Evolutionary conservation across 2,888 invertebrate species (phyloP).

Genomic region (Linnaemya tessellans): DNA sequence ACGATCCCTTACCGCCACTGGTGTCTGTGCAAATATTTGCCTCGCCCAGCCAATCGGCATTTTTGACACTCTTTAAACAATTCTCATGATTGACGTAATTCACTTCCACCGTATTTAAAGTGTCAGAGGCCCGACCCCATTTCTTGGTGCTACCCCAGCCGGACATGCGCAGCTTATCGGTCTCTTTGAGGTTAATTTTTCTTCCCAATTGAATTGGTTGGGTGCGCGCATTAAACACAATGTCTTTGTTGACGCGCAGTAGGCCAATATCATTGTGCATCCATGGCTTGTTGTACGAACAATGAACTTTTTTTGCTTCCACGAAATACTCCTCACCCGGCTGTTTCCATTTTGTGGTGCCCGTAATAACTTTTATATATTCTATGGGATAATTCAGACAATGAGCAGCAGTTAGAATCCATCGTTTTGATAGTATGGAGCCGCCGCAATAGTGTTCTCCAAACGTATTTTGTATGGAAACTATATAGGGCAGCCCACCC

Average conservation of each 20-base stretch:
- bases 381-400: constrained; percentile 78
- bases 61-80: constrained; percentile 84
- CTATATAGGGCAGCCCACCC: constrained; percentile 80
- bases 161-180: constrained; percentile 84
- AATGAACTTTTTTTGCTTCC: constrained; percentile 76
- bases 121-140: constrained; percentile 84
- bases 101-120: constrained; percentile 85
- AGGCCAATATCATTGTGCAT: constrained; percentile 87
- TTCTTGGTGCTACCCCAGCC: constrained; percentile 86
- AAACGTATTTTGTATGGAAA: constrained; percentile 80
- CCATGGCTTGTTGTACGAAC: constrained; percentile 76
- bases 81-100: constrained; percentile 83
- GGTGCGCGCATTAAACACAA: constrained; percentile 84
- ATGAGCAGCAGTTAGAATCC: constrained; percentile 81
- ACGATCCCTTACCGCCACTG: constrained; percentile 84
- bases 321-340: constrained; percentile 77
- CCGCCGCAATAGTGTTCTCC: constrained; percentile 81
- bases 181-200: constrained; percentile 84
- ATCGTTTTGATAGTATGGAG: constrained; percentile 76
- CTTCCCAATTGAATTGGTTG: constrained; percentile 85
- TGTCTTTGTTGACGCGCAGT: constrained; percentile 85
- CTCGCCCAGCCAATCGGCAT: constrained; percentile 84
- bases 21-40: constrained; percentile 86
- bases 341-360: constrained; percentile 76
- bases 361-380: constrained; percentile 78